These are phyloP conservation scores for Diarsia mendica DNA, from an alignment of 2,888 invertebrate species.

Conservation along the genomic window DNA sequence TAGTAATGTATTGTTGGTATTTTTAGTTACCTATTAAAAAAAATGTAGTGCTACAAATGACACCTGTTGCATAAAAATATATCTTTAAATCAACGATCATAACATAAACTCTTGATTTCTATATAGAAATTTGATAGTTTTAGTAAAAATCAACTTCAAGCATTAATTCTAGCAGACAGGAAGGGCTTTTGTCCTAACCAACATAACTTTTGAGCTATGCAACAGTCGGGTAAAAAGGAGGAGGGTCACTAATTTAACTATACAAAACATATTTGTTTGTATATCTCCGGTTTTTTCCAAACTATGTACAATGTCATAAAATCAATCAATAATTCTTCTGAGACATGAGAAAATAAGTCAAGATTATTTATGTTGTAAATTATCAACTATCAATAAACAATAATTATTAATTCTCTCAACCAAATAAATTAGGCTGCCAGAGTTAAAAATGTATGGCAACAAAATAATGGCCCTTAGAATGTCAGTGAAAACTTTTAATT, in stretches of 20 bases:
- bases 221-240: not conserved
- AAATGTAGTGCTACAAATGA: not conserved
- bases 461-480: no score
- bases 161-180: not conserved
- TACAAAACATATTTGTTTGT: not conserved
- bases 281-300: not conserved
- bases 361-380: not conserved
- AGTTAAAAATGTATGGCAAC: not conserved
- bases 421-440: not conserved
- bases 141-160: not conserved
- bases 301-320: not conserved
- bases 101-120: conserved; percentile 9
- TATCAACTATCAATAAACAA: not conserved
- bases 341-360: not conserved
- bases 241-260: not conserved
- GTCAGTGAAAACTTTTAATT: no score
- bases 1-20: not conserved
- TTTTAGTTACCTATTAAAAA: not conserved
- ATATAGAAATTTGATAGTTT: not conserved
- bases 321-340: no score
- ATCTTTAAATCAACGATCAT: conserved; percentile 6
- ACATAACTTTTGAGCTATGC: not conserved
- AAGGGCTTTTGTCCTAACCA: not conserved
- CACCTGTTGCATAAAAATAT: conserved; percentile 14
- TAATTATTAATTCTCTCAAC: no score